Percentiles rank a stretch among this genome's conserved stretches.
Evolutionary conservation across 2,888 invertebrate genomes (phyloP).

Genomic region (Venustoraphidia nigricollis): DNA sequence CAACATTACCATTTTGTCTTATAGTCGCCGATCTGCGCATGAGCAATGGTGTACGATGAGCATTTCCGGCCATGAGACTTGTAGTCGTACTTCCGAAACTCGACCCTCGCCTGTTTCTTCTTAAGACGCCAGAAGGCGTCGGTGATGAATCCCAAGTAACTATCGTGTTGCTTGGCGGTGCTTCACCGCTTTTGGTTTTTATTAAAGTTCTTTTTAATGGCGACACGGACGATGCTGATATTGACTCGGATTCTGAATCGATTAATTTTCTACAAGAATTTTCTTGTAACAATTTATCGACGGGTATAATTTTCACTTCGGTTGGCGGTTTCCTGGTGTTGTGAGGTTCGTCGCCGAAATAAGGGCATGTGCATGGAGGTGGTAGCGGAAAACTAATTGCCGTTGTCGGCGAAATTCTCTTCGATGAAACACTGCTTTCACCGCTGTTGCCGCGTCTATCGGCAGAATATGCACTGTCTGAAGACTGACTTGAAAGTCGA

Average conservation of each 20-base stretch:
- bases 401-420: conserved; percentile 22
- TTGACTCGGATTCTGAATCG: conserved; percentile 19
- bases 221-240: conserved; percentile 28
- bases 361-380: conserved; percentile 67
- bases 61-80: conserved; percentile 36
- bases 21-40: conserved; percentile 42
- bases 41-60: conserved; percentile 27
- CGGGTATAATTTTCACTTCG: conserved; percentile 35
- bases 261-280: too few species aligned
- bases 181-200: conserved; percentile 17
- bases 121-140: conserved; percentile 18
- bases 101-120: conserved; percentile 29
- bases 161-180: conserved; percentile 27
- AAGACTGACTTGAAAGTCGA: conserved; percentile 12
- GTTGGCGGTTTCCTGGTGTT: conserved; percentile 31
- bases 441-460: conserved; percentile 10
- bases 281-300: conserved; percentile 11
- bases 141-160: conserved; percentile 58
- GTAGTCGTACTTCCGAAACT: conserved; percentile 54
- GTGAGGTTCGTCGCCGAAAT: conserved; percentile 54
- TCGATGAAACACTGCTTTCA: conserved; percentile 23
- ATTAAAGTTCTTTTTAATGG: conserved; percentile 22
- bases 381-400: conserved; percentile 36
- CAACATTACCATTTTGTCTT: conserved; percentile 29
- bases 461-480: conserved; percentile 7